Percentiles rank a stretch among this genome's conserved stretches.
Conservation (phyloP, 2,888 invertebrate genomes). For the Noctua comes region DNA sequence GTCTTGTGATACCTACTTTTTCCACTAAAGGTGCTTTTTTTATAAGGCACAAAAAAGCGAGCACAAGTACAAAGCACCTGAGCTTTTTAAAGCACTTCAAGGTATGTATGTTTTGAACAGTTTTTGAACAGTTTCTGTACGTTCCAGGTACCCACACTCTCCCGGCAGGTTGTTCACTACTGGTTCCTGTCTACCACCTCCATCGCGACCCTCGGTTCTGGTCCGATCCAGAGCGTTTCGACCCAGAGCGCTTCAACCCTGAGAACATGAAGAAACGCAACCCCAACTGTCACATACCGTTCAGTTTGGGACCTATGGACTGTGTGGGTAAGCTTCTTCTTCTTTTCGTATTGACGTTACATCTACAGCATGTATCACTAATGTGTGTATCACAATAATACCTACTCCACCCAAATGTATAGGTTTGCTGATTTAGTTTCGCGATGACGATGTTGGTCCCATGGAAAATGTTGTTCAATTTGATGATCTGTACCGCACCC, state of each 20-base stretch:
- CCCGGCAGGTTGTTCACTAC: conserved; percentile 80
- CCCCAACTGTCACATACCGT: conserved; percentile 81
- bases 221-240: conserved; percentile 78
- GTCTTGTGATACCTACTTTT: background rate
- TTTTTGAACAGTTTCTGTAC: background rate
- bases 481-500: no score
- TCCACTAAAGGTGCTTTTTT: background rate
- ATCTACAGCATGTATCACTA: background rate
- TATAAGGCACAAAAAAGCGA: background rate
- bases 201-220: conserved; percentile 82
- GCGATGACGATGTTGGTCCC: no score
- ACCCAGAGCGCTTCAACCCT: conserved; percentile 82
- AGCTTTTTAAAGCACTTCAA: background rate
- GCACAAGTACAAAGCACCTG: background rate
- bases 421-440: no score
- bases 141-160: conserved; percentile 75
- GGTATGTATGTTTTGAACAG: background rate
- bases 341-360: background rate
- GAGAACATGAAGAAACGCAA: conserved; percentile 76
- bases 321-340: conserved; percentile 77
- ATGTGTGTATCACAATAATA: background rate
- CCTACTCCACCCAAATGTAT: no score
- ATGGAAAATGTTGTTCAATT: background rate
- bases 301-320: conserved; percentile 85
- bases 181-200: conserved; percentile 79